phyloP scores from a whole-genome alignment of 2,113 vertebrate genomes.

The Felis chaus region DNA sequence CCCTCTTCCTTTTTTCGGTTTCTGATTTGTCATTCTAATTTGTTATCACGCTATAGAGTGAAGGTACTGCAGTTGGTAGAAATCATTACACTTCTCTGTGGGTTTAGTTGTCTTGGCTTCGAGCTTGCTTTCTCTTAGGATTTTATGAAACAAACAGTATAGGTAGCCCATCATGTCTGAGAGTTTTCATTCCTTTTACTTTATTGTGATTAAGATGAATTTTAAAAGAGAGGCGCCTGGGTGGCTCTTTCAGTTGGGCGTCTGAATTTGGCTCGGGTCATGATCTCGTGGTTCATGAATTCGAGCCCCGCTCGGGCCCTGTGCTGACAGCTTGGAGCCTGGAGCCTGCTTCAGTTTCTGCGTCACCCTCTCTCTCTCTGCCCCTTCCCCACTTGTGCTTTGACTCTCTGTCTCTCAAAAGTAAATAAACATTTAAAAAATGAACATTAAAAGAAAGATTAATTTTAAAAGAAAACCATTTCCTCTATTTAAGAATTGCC shows the following conservation, averaged over 20 bases:
- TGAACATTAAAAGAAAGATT: no score
- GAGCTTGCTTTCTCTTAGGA: constrained; percentile 26
- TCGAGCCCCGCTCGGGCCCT: no score
- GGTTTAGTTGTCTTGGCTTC: not conserved
- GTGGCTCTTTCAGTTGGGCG: no score
- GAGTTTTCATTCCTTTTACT: constrained; percentile 38
- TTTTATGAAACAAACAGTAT: not conserved
- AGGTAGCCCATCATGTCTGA: not conserved
- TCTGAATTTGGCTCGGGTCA: no score
- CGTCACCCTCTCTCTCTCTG: no score
- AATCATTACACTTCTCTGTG: not conserved
- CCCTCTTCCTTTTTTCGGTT: not conserved
- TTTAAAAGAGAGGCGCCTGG: no score
- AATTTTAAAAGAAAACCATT: constrained; percentile 15
- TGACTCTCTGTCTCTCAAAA: no score
- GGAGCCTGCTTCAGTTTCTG: no score
- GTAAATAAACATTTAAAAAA: no score
- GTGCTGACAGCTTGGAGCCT: no score
- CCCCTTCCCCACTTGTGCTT: no score
- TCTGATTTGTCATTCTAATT: not conserved
- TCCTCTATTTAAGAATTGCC: constrained; percentile 21
- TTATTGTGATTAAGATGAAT: not conserved
- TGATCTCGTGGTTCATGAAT: no score
- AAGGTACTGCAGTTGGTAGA: not conserved
- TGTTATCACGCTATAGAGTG: not conserved